Conservation (phyloP, 2,888 invertebrate species). For the Acanthosepion lycidas region DNA sequence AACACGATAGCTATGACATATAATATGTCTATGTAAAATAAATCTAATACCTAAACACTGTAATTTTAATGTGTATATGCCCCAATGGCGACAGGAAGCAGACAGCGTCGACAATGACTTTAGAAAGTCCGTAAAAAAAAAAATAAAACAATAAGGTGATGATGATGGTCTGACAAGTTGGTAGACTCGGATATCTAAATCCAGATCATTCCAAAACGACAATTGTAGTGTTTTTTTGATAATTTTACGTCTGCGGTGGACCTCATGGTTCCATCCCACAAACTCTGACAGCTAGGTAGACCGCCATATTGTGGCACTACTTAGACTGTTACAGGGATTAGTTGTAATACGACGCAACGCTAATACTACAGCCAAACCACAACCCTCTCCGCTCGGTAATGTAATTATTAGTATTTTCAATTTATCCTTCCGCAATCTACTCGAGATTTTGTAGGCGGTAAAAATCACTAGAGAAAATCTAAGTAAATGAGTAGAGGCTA, state of each 20-base stretch:
- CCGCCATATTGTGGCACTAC: constrained; percentile 43
- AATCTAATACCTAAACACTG: background rate
- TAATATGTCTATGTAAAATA: background rate
- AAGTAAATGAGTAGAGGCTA: too few species aligned
- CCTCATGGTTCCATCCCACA: constrained; percentile 44
- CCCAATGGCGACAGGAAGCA: background rate
- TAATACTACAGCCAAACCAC: background rate
- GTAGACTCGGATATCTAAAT: background rate
- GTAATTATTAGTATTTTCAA: background rate
- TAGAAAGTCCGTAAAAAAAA: background rate
- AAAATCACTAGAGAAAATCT: background rate
- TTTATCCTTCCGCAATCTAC: background rate
- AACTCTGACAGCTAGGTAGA: background rate
- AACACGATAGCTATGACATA: background rate
- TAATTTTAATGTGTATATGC: background rate
- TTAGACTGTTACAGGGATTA: background rate
- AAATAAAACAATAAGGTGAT: background rate
- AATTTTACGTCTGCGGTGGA: background rate
- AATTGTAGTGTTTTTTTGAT: background rate
- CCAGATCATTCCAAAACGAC: background rate
- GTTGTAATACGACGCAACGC: background rate
- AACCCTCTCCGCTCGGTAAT: background rate
- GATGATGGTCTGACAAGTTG: background rate
- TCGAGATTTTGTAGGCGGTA: background rate
- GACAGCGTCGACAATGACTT: background rate